phyloP scores from a whole-genome alignment of 2,113 vertebrate species.

The Syrrhaptes paradoxus region DNA sequence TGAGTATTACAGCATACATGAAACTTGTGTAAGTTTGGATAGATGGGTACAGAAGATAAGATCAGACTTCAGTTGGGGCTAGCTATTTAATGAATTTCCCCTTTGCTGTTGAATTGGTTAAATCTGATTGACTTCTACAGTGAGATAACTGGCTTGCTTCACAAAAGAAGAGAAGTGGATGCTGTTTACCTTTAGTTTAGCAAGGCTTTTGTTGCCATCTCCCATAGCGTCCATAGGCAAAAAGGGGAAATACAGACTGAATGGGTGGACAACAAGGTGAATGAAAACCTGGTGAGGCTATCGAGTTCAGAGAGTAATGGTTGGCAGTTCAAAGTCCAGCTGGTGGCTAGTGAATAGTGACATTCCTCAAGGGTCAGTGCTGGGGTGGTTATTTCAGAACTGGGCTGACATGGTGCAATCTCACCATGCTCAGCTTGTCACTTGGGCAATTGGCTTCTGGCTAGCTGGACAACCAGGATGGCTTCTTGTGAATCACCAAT shows the following conservation, averaged over 20 bases:
- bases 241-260: neutral
- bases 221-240: neutral
- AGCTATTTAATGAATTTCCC: neutral
- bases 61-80: neutral
- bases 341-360: neutral
- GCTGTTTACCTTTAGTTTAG: neutral
- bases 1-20: neutral
- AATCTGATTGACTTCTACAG: neutral
- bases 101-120: neutral
- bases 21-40: neutral
- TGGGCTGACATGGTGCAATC: neutral
- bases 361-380: neutral
- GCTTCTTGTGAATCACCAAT: neutral
- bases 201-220: neutral
- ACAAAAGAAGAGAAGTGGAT: neutral
- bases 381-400: neutral
- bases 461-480: neutral
- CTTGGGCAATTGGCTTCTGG: neutral
- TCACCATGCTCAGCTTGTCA: accelerated
- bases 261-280: neutral
- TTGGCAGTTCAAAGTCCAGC: neutral
- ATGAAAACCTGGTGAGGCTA: neutral
- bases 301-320: neutral
- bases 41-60: neutral
- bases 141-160: neutral